Evolutionary conservation across 2,113 vertebrate species (phyloP), one percentile per base, ranked within the genome.

Genomic region (Drymodes brunneopygia): DNA sequence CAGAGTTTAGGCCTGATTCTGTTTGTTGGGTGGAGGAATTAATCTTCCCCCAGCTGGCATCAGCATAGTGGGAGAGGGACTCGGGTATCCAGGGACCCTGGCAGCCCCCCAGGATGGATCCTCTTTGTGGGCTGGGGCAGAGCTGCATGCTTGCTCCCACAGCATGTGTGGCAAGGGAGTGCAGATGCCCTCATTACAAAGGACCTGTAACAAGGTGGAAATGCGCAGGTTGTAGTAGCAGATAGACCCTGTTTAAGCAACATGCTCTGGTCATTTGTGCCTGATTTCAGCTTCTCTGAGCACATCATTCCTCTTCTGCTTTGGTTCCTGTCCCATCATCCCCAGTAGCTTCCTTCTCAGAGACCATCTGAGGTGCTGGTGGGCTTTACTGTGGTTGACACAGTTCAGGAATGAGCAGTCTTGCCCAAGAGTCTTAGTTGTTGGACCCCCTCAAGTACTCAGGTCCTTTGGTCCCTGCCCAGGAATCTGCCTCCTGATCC

Each of bases 21-120:
- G n/a, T 51, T 87, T 36, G 61, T 65, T 65, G 45, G 35, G 62
- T 44, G 74, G 53, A 75, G 69, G 38, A 40, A 81, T 6, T 7
- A 85, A 80, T 36, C 48, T 66, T 92, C 44, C 13, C 54, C 4
- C 11, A 44, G 67, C 60, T 91, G 81, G 45, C 64, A 50, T n/a
- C 0, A 0, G 47, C 12, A 8, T 1, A 1, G 42, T 48, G 15
- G 47, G 36, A 24, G 35, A 58, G 53, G 54, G 33, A 35, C 36
- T 2, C 2, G 3, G 47, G 45, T 58, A 35, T 57, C 24, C 4
- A 3, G 42, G 21, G 12, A 48, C 2, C 6, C 47, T 2, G 0
- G 7, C 45, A 83, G 31, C n/a, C 44, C 50, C 53, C 23, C 5
- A 6, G 25, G 29, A 21, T 28, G 27, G 22, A 14, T 56, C 33